These are phyloP conservation scores for Pollenia angustigena DNA, from an alignment of 2,888 invertebrate genomes.

Conservation along the genomic window DNA sequence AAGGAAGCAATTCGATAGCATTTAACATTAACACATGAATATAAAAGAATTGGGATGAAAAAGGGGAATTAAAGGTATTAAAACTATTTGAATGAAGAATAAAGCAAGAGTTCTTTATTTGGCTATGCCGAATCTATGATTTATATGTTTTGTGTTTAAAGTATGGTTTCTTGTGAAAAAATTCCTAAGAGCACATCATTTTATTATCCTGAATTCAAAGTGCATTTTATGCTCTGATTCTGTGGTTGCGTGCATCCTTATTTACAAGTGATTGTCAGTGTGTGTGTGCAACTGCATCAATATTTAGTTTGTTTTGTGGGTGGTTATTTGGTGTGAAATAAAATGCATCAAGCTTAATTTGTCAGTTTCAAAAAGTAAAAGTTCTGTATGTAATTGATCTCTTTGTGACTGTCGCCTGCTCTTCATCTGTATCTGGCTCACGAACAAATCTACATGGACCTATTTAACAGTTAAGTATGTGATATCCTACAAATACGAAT, in stretches of 20 bases:
- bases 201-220: not conserved
- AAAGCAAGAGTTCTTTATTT: not conserved
- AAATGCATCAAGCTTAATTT: constrained; percentile 56
- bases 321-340: not conserved
- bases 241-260: not conserved
- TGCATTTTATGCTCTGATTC: not conserved
- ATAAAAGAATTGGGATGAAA: not conserved
- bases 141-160: too few species aligned
- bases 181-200: not conserved
- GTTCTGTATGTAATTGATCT: constrained; percentile 1
- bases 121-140: too few species aligned
- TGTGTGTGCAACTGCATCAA: not conserved
- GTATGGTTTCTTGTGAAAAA: too few species aligned
- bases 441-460: not conserved
- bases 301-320: not conserved
- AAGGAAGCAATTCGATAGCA: too few species aligned
- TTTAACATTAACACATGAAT: too few species aligned
- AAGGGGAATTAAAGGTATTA: not conserved
- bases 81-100: not conserved
- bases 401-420: not conserved
- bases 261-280: not conserved
- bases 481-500: constrained; percentile 7
- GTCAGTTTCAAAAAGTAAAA: constrained; percentile 34
- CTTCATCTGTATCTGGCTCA: not conserved
- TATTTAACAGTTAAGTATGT: not conserved